phyloP scores from a whole-genome alignment of 2,888 invertebrate genomes.

The Coelopa pilipes region DNA sequence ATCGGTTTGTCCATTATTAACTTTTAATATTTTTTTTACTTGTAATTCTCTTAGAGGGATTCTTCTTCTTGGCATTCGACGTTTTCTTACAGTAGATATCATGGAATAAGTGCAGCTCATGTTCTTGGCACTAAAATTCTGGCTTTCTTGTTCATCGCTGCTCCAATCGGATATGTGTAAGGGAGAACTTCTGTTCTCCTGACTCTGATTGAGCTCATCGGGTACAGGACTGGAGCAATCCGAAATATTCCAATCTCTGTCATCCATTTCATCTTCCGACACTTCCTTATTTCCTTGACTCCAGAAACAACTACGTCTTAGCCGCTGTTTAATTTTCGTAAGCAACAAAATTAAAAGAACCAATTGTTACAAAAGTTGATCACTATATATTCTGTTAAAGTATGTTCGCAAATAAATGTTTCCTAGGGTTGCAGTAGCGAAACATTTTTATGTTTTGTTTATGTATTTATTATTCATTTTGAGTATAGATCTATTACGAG shows the following conservation, averaged over 20 bases:
- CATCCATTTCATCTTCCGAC: not conserved
- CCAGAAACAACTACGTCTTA: too few relatives aligned
- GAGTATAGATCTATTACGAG: not conserved
- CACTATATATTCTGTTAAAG: too few relatives aligned
- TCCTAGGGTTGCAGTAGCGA: not conserved
- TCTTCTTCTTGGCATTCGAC: not conserved
- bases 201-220: not conserved
- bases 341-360: too few relatives aligned
- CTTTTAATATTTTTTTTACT: not conserved
- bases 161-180: slow-evolving; percentile 15
- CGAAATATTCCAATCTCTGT: slow-evolving; percentile 24
- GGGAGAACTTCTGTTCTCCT: slow-evolving; percentile 3
- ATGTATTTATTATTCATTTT: not conserved
- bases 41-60: not conserved
- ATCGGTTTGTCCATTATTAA: not conserved
- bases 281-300: not conserved
- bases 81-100: not conserved
- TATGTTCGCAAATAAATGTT: not conserved
- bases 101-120: not conserved
- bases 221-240: slow-evolving; percentile 18
- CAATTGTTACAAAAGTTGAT: too few relatives aligned
- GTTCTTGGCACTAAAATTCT: not conserved
- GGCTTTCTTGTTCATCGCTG: slow-evolving; percentile 20
- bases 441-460: not conserved
- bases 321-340: too few relatives aligned